Percentiles rank a stretch among this genome's conserved stretches.
Evolutionary conservation across 2,113 vertebrate genomes (phyloP).

Genomic region (Lanius ludovicianus): DNA sequence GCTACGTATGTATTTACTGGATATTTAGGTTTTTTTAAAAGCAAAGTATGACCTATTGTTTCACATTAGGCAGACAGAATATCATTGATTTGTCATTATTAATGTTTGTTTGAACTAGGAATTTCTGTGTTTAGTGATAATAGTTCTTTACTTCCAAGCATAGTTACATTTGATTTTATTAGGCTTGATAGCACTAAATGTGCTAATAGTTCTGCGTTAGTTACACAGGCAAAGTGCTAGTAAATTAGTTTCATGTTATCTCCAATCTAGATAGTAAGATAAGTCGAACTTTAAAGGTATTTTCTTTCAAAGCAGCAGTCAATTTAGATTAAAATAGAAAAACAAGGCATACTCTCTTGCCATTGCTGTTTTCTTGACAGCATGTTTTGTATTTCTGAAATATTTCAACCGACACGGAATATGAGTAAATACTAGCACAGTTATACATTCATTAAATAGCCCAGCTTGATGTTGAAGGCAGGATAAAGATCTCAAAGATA

Average conservation of each 20-base stretch:
- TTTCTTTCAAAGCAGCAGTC: slow-evolving; percentile 75
- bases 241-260: slow-evolving; percentile 63
- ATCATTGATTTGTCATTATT: not conserved
- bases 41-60: not conserved
- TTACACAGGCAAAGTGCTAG: slow-evolving; percentile 46
- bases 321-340: slow-evolving; percentile 77
- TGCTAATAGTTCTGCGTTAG: slow-evolving; percentile 48
- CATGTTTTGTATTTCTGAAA: slow-evolving; percentile 69
- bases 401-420: slow-evolving; percentile 43
- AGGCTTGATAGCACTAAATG: slow-evolving; percentile 40
- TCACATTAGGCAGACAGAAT: not conserved
- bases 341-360: slow-evolving; percentile 48
- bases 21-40: not conserved
- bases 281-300: slow-evolving; percentile 65
- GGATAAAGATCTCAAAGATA: slow-evolving; percentile 74
- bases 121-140: slow-evolving; percentile 43
- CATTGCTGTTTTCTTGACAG: slow-evolving; percentile 74
- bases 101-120: slow-evolving; percentile 1
- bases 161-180: slow-evolving; percentile 26
- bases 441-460: slow-evolving; percentile 77
- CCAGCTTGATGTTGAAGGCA: slow-evolving; percentile 76
- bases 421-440: slow-evolving; percentile 58
- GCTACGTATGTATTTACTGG: not conserved
- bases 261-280: slow-evolving; percentile 63
- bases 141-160: slow-evolving; percentile 31